phyloP scores from a whole-genome alignment of 2,888 invertebrate genomes.

The Dryocosmus kuriphilus region DNA sequence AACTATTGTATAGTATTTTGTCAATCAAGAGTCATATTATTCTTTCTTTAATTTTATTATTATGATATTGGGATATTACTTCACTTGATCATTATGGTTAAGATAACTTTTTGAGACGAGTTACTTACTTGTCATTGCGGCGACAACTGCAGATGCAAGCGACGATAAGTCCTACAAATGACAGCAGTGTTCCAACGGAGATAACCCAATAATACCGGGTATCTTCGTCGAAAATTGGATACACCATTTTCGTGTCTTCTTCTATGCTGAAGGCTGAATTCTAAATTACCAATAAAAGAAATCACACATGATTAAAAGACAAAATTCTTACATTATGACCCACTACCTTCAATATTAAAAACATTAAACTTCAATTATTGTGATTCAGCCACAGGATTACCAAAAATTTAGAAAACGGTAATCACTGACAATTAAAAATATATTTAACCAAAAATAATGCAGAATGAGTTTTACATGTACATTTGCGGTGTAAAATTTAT shows the following conservation, averaged over 20 bases:
- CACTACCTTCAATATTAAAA: background rate
- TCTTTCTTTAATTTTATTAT: background rate
- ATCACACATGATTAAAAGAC: background rate
- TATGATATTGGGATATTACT: background rate
- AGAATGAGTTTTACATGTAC: too few relatives aligned
- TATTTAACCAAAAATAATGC: background rate
- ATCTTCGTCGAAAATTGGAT: slow-evolving; percentile 65
- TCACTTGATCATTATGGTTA: background rate
- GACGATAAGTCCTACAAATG: slow-evolving; percentile 80
- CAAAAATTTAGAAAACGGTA: background rate
- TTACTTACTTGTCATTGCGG: slow-evolving; percentile 85
- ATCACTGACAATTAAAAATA: background rate
- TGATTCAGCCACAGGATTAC: background rate
- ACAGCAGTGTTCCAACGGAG: slow-evolving; percentile 75
- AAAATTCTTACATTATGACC: too few relatives aligned
- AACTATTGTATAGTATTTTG: background rate
- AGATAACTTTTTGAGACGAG: slow-evolving; percentile 1
- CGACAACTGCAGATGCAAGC: slow-evolving; percentile 88
- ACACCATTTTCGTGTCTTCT: slow-evolving; percentile 66
- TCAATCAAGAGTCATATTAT: background rate
- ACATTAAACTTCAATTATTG: too few relatives aligned
- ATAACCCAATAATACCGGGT: slow-evolving; percentile 75
- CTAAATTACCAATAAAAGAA: background rate
- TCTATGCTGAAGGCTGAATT: background rate
- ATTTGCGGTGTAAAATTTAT: too few relatives aligned